Percentiles rank a stretch among this genome's conserved stretches.
Conservation (phyloP, 2,888 invertebrate species). For the Sisyra nigra region DNA sequence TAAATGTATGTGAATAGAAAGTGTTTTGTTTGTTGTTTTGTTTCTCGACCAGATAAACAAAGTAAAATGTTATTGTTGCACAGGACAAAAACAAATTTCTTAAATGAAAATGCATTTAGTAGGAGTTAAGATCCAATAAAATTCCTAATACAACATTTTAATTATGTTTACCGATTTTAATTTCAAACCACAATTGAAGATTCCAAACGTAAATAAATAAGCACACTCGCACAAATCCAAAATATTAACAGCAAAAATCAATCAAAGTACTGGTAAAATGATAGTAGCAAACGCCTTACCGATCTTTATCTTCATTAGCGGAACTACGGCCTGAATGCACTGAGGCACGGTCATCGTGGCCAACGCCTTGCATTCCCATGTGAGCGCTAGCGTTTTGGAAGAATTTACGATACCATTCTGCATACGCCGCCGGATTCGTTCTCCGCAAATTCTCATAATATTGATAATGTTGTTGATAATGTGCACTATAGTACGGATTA, state of each 20-base stretch:
- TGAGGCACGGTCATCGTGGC: constrained; percentile 52
- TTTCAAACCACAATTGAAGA: not conserved
- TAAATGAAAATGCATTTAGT: too few species aligned
- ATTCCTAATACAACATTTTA: too few species aligned
- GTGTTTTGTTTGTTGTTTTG: too few species aligned
- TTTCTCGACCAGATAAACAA: too few species aligned
- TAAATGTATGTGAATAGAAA: too few species aligned
- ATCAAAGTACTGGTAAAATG: constrained; percentile 17
- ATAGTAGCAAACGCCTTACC: constrained; percentile 30
- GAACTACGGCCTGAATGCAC: constrained; percentile 76
- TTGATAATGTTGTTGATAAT: constrained; percentile 41
- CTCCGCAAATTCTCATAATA: constrained; percentile 65
- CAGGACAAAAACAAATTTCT: too few species aligned
- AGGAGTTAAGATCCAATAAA: too few species aligned
- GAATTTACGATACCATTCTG: constrained; percentile 62
- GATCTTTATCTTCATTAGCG: constrained; percentile 48
- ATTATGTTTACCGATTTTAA: not conserved
- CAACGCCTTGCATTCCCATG: too few species aligned
- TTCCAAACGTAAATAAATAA: constrained; percentile 2
- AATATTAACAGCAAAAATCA: constrained; percentile 5
- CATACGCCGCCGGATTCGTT: constrained; percentile 63
- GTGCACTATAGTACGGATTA: constrained; percentile 42
- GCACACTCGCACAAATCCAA: constrained; percentile 4
- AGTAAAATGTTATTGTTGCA: too few species aligned
- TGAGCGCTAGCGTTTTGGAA: constrained; percentile 21